Conservation (phyloP, 2,113 vertebrate genomes). For the Atractosteus spatula region DNA sequence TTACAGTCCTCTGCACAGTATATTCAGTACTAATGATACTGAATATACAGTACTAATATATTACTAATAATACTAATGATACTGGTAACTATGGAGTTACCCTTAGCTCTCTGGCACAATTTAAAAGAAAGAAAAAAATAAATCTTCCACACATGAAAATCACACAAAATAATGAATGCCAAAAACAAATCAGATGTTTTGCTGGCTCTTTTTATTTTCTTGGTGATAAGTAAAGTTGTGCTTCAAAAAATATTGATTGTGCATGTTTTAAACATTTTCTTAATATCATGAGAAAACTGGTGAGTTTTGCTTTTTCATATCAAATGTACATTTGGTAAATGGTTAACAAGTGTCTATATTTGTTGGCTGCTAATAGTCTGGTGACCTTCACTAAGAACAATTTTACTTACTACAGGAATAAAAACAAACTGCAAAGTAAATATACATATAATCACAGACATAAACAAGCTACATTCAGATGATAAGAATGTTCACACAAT, state of each 20-base stretch:
- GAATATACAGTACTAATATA: no score
- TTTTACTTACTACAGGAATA: conserved; percentile 15
- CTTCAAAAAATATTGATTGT: conserved; percentile 7
- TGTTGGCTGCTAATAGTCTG: conserved; percentile 2
- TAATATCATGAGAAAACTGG: conserved; percentile 20
- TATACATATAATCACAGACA: conserved; percentile 38
- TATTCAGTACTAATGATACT: no score
- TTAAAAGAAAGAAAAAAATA: no score
- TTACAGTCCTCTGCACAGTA: no score
- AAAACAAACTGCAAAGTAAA: conserved; percentile 53
- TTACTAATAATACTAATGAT: no score
- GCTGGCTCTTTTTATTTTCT: not conserved
- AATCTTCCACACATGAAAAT: not conserved
- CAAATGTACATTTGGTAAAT: not conserved
- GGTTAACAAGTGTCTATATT: not conserved
- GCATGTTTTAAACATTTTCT: no score
- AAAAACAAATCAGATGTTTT: not conserved
- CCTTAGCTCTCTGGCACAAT: no score
- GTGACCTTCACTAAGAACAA: conserved; percentile 23
- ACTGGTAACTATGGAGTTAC: no score
- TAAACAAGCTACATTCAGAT: conserved; percentile 45
- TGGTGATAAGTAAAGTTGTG: conserved; percentile 2
- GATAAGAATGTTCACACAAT: conserved; percentile 61
- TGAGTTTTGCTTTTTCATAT: not conserved
- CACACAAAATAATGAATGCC: not conserved